A percentile compares a stretch with the other conserved stretches of the same genome.
Conservation (phyloP, 2,888 invertebrate species). For the Amphiduros pacificus region DNA sequence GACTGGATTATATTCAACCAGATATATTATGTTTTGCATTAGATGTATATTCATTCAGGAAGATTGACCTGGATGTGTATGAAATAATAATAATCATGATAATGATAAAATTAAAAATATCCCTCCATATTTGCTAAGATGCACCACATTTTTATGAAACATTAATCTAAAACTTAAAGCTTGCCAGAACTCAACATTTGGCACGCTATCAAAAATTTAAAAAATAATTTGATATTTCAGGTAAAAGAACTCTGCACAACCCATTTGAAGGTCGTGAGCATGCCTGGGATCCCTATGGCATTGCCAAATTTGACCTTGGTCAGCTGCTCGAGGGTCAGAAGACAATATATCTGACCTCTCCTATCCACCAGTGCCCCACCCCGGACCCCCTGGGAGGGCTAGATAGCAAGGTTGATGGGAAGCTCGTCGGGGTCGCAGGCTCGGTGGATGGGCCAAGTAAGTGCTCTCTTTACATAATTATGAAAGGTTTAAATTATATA, state of each 20-base stretch:
- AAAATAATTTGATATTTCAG: conserved; percentile 12
- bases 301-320: conserved; percentile 51
- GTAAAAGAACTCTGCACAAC: conserved; percentile 50
- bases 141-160: too few species aligned
- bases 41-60: too few species aligned
- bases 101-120: too few species aligned
- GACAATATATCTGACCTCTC: conserved; percentile 46
- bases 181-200: too few species aligned
- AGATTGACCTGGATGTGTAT: too few species aligned
- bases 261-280: conserved; percentile 49
- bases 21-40: too few species aligned
- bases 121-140: too few species aligned
- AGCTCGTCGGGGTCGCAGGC: conserved; percentile 49
- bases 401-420: conserved; percentile 34
- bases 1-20: too few species aligned
- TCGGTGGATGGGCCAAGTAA: conserved; percentile 57
- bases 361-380: conserved; percentile 47
- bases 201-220: too few species aligned
- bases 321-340: conserved; percentile 53
- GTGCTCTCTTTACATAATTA: too few species aligned
- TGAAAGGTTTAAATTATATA: not conserved
- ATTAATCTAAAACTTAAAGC: too few species aligned
- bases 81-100: too few species aligned
- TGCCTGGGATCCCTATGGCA: conserved; percentile 58
- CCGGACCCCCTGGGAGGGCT: conserved; percentile 49